Evolutionary conservation across 2,888 invertebrate species (phyloP).

Genomic region (Zaprionus bogoriensis): DNA sequence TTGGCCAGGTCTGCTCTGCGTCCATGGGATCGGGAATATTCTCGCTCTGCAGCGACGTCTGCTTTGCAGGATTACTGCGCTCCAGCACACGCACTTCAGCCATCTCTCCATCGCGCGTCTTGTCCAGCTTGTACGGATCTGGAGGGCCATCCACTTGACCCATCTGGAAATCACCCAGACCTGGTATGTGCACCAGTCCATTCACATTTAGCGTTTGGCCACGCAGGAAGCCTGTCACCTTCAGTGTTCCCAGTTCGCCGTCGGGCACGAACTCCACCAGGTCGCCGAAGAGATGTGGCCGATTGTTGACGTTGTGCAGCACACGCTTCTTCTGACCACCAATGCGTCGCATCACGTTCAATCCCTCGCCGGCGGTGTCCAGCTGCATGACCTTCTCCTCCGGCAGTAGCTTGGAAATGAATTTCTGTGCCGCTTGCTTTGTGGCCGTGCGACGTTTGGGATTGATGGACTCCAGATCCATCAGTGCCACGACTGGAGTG

Average conservation of each 20-base stretch:
- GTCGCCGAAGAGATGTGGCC: conserved; percentile 94
- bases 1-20: conserved; percentile 98
- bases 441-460: conserved; percentile 87
- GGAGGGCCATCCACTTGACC: conserved; percentile 88
- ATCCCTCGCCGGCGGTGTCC: conserved; percentile 89
- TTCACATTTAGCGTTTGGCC: conserved; percentile 94
- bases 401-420: conserved; percentile 89
- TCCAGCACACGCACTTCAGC: conserved; percentile 82
- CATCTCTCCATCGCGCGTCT: conserved; percentile 69
- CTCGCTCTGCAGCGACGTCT: conserved; percentile 90
- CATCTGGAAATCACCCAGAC: conserved; percentile 97
- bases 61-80: conserved; percentile 87
- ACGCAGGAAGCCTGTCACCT: conserved; percentile 93
- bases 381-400: conserved; percentile 91
- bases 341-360: conserved; percentile 89
- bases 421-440: conserved; percentile 80
- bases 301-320: conserved; percentile 89
- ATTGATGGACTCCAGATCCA: conserved; percentile 89
- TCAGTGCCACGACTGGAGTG: conserved; percentile 89
- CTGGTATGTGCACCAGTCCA: conserved; percentile 94
- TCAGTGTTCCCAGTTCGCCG: conserved; percentile 86
- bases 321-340: conserved; percentile 91
- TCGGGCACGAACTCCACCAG: conserved; percentile 86
- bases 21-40: conserved; percentile 95
- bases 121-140: conserved; percentile 88